Base-by-base conservation (phyloP, 2,113 vertebrate genomes). In the Gallinago media region DNA sequence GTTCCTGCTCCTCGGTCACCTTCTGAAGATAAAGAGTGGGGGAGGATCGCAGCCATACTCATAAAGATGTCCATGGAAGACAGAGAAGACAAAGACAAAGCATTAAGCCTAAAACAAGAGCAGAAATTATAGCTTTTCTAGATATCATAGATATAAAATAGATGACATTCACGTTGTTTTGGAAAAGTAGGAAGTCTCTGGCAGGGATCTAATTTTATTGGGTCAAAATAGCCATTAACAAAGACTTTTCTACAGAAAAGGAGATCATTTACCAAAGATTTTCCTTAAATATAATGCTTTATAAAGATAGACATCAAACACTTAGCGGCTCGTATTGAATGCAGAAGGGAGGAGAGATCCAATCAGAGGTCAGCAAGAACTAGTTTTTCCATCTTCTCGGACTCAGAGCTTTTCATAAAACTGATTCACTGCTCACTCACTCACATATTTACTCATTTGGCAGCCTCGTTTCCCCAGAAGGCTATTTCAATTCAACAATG, bases 401-500 rank as follows among this genome's bases (percentile, higher is more conserved):
- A 67, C 61, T 82, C 26, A 16, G 52, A 86, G 46, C 32, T 88
- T 85, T 96, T 88, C 80, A 95, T 77, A 93, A 95, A 93, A 89
- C 52, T 72, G 85, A 94, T 73, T 72, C 77, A 92, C 59, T 79
- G 81, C 70, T 89, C 52, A 19, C 29, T 36, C 36, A 46, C 63
- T 93, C 80, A 62, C 38, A 36, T 94, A 94, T 89, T 95, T 95
- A 94, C 76, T 97, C 77, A 74, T 96, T 90, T 95, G 96, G 90
- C 88, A 96, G 94, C 46, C 72, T 59, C 15, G 80, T 54, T 96
- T 73, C 78, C 93, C 83, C 92, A 88, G 83, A 96, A 92, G 88
- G 70, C 65, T 46, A 34, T 92, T 82, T 94, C 91, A 94, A 80
- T 94, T 85, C 91, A 94, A 70, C 75, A 85, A 63, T 61, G 78